These are phyloP conservation scores for Aix galericulata DNA, from an alignment of 2,113 vertebrate genomes.

Conservation along the genomic window DNA sequence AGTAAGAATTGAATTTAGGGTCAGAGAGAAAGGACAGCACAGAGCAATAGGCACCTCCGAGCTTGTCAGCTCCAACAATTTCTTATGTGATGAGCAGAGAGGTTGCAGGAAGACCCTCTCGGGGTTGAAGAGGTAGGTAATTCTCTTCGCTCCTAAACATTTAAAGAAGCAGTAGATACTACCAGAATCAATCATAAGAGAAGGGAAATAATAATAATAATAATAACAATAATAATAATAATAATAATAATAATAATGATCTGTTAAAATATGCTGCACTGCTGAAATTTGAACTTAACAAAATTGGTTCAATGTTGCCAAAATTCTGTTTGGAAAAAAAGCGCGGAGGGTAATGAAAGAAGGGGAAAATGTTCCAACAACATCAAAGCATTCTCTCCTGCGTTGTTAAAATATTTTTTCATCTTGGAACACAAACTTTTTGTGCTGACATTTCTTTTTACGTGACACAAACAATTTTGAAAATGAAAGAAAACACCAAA, in stretches of 20 bases:
- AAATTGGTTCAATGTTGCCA: not conserved
- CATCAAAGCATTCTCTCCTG: slow-evolving; percentile 60
- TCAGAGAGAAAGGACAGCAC: not conserved
- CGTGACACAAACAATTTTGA: not conserved
- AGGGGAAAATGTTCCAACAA: slow-evolving; percentile 32
- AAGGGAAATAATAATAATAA: not conserved
- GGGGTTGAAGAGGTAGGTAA: not conserved
- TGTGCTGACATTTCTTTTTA: slow-evolving; percentile 45
- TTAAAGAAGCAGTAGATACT: not conserved
- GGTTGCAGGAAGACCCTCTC: not conserved
- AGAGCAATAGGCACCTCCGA: not conserved
- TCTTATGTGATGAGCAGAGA: not conserved
- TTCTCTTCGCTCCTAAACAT: not conserved
- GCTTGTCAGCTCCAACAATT: not conserved
- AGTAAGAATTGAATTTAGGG: not conserved
- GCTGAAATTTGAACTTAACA: slow-evolving; percentile 40
- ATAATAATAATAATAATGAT: not conserved
- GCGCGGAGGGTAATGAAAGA: slow-evolving; percentile 36
- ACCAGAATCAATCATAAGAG: not conserved
- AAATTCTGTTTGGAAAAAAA: slow-evolving; percentile 30
- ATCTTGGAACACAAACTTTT: slow-evolving; percentile 57
- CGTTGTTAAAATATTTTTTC: slow-evolving; percentile 51
- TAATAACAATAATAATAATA: too few species aligned
- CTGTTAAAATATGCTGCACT: slow-evolving; percentile 17
- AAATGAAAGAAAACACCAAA: not conserved